phyloP scores from a whole-genome alignment of 2,888 invertebrate species.

The Mesochorus sp. region DNA sequence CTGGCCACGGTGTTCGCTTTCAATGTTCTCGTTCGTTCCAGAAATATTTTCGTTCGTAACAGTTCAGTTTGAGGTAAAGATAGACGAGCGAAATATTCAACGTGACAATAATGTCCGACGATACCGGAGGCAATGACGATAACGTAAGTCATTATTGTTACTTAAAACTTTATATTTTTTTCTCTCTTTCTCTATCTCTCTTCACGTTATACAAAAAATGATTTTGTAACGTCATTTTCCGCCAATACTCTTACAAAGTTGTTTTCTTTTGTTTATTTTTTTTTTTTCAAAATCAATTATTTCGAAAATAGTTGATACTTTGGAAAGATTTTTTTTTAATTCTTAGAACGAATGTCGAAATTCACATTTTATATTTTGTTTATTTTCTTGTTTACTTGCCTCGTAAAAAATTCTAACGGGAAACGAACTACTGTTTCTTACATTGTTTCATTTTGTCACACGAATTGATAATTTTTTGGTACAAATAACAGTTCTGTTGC shows the following conservation, averaged over 20 bases:
- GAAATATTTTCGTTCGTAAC: conserved; percentile 60
- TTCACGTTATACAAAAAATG: background rate
- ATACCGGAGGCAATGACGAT: conserved; percentile 46
- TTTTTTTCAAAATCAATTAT: too few species aligned
- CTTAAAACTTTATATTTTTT: background rate
- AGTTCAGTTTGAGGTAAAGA: conserved; percentile 31
- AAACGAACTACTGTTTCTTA: too few species aligned
- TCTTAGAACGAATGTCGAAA: too few species aligned
- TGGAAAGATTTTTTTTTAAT: too few species aligned
- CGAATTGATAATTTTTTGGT: background rate
- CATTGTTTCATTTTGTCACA: background rate
- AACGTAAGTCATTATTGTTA: conserved; percentile 56
- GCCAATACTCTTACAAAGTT: background rate
- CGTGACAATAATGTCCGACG: conserved; percentile 67
- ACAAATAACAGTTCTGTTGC: background rate
- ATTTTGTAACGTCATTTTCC: background rate
- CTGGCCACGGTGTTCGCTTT: conserved; percentile 1
- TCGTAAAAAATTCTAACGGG: too few species aligned
- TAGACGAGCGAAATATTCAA: conserved; percentile 12
- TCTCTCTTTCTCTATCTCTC: background rate
- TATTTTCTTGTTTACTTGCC: too few species aligned
- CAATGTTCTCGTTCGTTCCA: conserved; percentile 65
- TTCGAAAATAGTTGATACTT: too few species aligned
- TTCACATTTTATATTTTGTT: too few species aligned
- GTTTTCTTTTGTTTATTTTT: background rate